Evolutionary conservation across 2,888 invertebrate species (phyloP).

Genomic region (Eudemis profundana): DNA sequence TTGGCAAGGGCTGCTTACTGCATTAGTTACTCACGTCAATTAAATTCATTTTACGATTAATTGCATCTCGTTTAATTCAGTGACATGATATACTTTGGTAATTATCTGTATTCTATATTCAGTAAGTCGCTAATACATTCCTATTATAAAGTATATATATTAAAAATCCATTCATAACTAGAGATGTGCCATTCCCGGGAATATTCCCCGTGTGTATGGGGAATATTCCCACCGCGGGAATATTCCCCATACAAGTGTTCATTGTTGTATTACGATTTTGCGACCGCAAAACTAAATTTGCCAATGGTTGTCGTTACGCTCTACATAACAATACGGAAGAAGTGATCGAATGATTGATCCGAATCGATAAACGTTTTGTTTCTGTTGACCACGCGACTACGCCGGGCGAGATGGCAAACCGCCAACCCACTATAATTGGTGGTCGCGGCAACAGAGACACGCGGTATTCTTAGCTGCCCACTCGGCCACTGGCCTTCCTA

Average conservation of each 20-base stretch:
- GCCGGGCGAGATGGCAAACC: constrained; percentile 86
- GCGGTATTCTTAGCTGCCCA: constrained; percentile 88
- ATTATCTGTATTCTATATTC: no score
- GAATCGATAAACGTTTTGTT: constrained; percentile 72
- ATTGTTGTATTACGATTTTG: constrained; percentile 11
- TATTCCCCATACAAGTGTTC: no score
- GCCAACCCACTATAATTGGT: constrained; percentile 96
- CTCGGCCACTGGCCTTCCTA: constrained; percentile 82
- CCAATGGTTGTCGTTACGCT: constrained; percentile 26
- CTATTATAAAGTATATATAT: not conserved
- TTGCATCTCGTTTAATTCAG: constrained; percentile 7
- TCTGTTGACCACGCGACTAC: constrained; percentile 68
- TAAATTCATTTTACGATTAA: constrained; percentile 33
- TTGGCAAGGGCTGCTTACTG: constrained; percentile 23
- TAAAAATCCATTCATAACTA: not conserved
- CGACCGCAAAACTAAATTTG: constrained; percentile 21
- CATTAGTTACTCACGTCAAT: constrained; percentile 12
- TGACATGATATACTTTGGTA: not conserved
- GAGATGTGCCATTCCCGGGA: no score
- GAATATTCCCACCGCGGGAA: not conserved
- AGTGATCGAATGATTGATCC: constrained; percentile 66
- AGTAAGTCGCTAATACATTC: not conserved
- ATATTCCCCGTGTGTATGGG: no score
- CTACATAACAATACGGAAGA: constrained; percentile 45
- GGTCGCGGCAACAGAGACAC: constrained; percentile 87